These are phyloP conservation scores for Echinarachnius parma DNA, from an alignment of 53 echinoderm and acorn worm species.

Conservation along the genomic window DNA sequence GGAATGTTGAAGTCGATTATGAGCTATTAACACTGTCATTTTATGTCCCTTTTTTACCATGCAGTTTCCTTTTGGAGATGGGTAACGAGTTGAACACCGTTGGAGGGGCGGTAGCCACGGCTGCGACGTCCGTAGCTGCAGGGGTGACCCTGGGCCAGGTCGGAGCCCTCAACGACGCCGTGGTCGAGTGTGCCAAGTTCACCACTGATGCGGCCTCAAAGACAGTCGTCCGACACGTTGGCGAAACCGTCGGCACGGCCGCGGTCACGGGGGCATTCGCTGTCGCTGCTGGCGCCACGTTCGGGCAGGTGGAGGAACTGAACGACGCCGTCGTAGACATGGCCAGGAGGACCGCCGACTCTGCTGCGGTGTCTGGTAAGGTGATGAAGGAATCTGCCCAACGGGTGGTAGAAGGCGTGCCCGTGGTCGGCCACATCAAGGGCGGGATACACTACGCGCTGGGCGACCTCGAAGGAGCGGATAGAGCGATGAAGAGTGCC, in stretches of 20 bases:
- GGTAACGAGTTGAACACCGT: conserved; percentile 12
- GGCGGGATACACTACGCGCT: no score
- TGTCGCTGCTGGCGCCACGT: conserved; percentile 5
- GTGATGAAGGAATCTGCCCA: not conserved
- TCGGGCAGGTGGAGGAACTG: not conserved
- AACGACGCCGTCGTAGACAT: conserved; percentile 1
- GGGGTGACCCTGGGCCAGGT: conserved; percentile 18
- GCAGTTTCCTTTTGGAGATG: conserved; percentile 2
- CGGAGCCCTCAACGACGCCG: conserved; percentile 8
- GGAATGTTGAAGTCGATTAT: no score
- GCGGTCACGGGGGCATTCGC: not conserved
- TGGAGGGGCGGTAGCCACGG: conserved; percentile 8
- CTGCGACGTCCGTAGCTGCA: not conserved
- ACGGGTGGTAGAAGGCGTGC: conserved; percentile 12
- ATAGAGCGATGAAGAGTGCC: no score
- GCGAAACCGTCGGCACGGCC: conserved; percentile 11
- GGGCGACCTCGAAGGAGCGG: no score
- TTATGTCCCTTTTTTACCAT: no score
- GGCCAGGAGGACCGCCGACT: not conserved
- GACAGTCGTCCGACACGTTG: no score
- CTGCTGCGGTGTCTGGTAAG: not conserved
- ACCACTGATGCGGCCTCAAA: conserved; percentile 9
- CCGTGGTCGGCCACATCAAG: not conserved
- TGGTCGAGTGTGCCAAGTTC: conserved; percentile 16
- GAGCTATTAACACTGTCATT: no score